These are phyloP conservation scores for Oxystoma pomonae DNA, from an alignment of 2,888 invertebrate species.

Conservation along the genomic window DNA sequence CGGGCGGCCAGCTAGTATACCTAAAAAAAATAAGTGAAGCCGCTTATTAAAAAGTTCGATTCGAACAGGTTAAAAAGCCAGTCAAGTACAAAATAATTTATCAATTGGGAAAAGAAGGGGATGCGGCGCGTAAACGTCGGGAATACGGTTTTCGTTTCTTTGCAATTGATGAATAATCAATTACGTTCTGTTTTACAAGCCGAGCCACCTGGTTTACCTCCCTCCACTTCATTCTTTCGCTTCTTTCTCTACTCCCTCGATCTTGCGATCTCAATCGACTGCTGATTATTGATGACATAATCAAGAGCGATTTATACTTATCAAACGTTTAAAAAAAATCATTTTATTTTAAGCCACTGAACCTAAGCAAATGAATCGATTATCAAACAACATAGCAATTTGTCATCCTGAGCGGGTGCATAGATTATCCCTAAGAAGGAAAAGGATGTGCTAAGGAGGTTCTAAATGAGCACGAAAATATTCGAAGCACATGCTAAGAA, in stretches of 20 bases:
- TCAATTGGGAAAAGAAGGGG: constrained; percentile 19
- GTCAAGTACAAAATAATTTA: constrained; percentile 46
- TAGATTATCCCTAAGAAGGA: too few relatives aligned
- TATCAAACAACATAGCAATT: too few relatives aligned
- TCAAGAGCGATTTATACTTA: neutral
- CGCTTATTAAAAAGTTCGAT: neutral
- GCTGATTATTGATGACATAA: constrained; percentile 24
- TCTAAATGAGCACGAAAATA: too few relatives aligned
- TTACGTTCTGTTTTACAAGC: constrained; percentile 48
- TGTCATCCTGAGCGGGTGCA: too few relatives aligned
- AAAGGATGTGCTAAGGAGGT: too few relatives aligned
- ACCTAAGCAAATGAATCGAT: too few relatives aligned
- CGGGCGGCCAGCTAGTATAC: too few relatives aligned
- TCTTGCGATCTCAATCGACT: constrained; percentile 38
- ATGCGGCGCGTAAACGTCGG: constrained; percentile 29
- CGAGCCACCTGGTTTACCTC: constrained; percentile 47
- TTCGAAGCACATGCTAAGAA: too few relatives aligned
- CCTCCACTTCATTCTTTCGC: constrained; percentile 41
- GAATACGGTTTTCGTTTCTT: constrained; percentile 40
- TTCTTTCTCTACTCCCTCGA: constrained; percentile 41
- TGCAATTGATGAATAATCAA: constrained; percentile 49
- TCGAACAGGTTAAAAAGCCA: constrained; percentile 26
- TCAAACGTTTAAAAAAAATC: too few relatives aligned
- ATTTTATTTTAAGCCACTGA: too few relatives aligned
- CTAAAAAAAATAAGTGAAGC: too few relatives aligned